Evolutionary conservation across 37 sponge, comb jelly and placozoan species (phyloP).

Genomic region (Cladorhizidae sp.): DNA sequence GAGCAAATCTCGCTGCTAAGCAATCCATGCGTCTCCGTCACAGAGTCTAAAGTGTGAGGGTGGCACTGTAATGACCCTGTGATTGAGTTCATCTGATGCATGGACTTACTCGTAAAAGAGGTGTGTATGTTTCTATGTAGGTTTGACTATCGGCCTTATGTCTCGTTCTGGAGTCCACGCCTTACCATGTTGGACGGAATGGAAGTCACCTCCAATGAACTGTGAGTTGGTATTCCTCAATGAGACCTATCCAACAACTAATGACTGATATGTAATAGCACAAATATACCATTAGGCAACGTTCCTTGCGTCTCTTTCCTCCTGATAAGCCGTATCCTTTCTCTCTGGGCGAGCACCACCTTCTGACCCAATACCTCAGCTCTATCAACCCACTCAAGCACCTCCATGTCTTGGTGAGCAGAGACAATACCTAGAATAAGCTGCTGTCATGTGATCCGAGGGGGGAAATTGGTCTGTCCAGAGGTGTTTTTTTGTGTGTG

Average conservation of each 20-base stretch:
- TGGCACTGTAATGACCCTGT: neutral
- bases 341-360: conserved; percentile 34
- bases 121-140: neutral
- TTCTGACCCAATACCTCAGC: conserved; percentile 35
- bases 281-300: neutral
- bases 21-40: conserved; percentile 55
- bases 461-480: too few relatives aligned
- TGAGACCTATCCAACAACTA: neutral
- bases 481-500: too few relatives aligned
- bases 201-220: conserved; percentile 30
- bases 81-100: neutral
- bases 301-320: conserved; percentile 31
- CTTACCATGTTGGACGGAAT: conserved; percentile 46
- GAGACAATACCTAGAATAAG: too few relatives aligned
- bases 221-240: conserved; percentile 14
- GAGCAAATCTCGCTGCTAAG: conserved; percentile 38
- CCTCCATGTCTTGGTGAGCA: neutral
- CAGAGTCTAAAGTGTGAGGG: conserved; percentile 31
- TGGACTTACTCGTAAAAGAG: neutral
- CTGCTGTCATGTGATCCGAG: too few relatives aligned
- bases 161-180: conserved; percentile 52
- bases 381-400: conserved; percentile 25
- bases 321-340: conserved; percentile 29
- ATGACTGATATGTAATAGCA: neutral
- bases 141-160: conserved; percentile 49